Evolutionary conservation across 2,888 invertebrate species (phyloP), one percentile per base, ranked within the genome.

Genomic region (Yponomeuta evonymella): DNA sequence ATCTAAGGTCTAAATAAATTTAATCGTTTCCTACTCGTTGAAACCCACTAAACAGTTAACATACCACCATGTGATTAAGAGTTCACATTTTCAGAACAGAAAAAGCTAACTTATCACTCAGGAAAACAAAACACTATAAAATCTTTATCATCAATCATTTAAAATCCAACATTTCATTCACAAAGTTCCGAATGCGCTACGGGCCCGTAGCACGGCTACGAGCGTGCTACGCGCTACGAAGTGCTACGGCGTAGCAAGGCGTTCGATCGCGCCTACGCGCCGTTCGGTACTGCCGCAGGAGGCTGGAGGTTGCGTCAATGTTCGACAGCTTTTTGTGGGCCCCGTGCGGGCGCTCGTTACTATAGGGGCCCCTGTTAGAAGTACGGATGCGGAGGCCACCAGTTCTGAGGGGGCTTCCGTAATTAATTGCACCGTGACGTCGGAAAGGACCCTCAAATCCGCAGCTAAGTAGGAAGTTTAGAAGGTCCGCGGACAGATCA

Each of bases 371-470:
- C 43, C 43, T 43, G 6, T 43, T 43, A 43, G 43, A 43, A 8
- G 43, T 43, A 43, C 43, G 43, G 43, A 43, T 43, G 43, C 43
- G 43, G 43, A 6, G 43, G 8, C 43, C 43, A 58, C 51, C 51
- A 58, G 15, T 58, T 58, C 15, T 12, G 51, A 58, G 12, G 15
- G 15, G 51, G 12, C 51, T 15, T 12, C 51, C 5, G 15, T 58
- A 58, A 58, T 58, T 58, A 58, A 58, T 58, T 58, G 51, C 51
- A 58, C 51, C 15, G 15, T 58, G 51, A 58, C 51, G 51, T 58
- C 51, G 51, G 51, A 58, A 58, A 58, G 51, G 51, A 58, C 51
- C 51, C 51, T 58, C 51, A 58, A 15, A 58, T 58, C 51, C 51
- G 51, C 51, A 58, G 51, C 51, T 58, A 15, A 58, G 15, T 58